A percentile compares a stretch with the other conserved stretches of the same genome.
Conservation (phyloP, 2,113 vertebrate genomes). For the Semnornis frantzii region DNA sequence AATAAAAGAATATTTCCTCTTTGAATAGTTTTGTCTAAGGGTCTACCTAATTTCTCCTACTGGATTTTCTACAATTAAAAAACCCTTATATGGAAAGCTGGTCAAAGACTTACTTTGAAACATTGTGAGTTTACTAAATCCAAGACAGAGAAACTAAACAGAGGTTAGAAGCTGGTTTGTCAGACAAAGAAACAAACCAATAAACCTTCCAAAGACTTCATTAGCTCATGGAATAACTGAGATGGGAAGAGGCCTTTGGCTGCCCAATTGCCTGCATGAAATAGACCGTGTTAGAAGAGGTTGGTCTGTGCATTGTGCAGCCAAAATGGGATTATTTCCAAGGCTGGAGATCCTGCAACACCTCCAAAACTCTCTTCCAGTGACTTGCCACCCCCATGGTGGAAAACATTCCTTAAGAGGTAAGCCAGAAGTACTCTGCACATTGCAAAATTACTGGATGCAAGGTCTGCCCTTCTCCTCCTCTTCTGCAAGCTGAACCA, state of each 20-base stretch:
- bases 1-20: background rate
- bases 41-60: background rate
- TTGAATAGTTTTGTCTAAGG: background rate
- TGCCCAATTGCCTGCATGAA: background rate
- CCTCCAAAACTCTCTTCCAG: background rate
- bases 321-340: background rate
- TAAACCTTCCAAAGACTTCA: background rate
- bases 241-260: background rate
- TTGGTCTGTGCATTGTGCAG: background rate
- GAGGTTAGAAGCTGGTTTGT: background rate
- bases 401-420: background rate
- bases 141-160: background rate
- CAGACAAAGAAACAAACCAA: background rate
- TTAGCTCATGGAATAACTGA: background rate
- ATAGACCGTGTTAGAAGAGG: background rate
- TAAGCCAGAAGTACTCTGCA: background rate
- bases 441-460: background rate
- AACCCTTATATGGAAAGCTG: accelerated
- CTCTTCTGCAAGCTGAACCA: background rate
- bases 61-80: background rate
- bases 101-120: background rate
- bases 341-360: background rate
- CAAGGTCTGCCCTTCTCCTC: background rate
- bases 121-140: background rate
- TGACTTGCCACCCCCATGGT: background rate